Evolutionary conservation across 2,888 invertebrate genomes (phyloP), one percentile per base, ranked within the genome.

Genomic region (Synergus itoensis): DNA sequence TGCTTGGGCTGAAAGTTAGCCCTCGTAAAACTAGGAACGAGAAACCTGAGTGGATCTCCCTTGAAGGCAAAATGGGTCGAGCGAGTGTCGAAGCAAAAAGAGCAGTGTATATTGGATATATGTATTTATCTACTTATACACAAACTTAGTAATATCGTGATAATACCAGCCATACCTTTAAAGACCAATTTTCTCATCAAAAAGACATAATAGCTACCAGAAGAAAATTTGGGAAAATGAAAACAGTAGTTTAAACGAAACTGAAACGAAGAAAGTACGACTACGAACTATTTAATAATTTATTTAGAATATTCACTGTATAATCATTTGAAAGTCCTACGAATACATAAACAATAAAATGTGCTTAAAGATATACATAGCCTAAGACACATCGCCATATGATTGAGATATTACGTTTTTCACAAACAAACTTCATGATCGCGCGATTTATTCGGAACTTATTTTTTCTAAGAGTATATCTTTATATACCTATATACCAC

Each of bases 301-400:
- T 85, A 87, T 87, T 87, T 84, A 80, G 80, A 83, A 86, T 85
- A 88, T 80, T 67, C 84, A 84, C 82, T 81, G 78, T 84, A 87
- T 84, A 87, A 85, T 85, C 84, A 82, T 80, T 87, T 87, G 78
- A 84, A 86, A 87, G 81, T 87, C 84, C 82, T 85, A 88, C 84
- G 73, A 73, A 73, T 73, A 73, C 48, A 83, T 86, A 87, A 87
- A 85, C 86, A 82, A 86, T 86, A 81, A 81, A 85, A 85, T 86
- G 79, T 85, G 81, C 80, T 85, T 84, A 85, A 84, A 76, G 18
- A 88, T 87, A 84, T 87, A 84, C 86, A 85, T 87, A 88, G 79
- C 82, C 86, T 88, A 88, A 88, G 81, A 87, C 81, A 86, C 87
- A 85, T 82, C 65, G 53, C 45, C 62, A 67, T 82, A 82, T 83